Evolutionary conservation across 2,888 invertebrate genomes (phyloP), one percentile per base, ranked within the genome.

Genomic region (Pristionchus entomophagus): DNA sequence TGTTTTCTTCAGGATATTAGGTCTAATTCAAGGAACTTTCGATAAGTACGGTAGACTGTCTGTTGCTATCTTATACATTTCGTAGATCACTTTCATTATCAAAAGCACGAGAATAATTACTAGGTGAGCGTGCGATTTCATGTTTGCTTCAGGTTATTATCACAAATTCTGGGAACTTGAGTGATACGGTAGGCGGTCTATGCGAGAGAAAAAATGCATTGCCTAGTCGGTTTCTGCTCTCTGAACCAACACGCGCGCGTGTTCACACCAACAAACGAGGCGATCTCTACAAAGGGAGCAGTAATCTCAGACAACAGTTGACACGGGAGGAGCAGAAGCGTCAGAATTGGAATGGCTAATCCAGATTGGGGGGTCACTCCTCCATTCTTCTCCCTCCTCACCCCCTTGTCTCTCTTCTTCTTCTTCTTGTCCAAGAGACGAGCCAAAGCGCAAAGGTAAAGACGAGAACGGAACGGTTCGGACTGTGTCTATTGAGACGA

Each of bases 291-390:
- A 41, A 45, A 73, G 45, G n/a, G 56, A 73, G 45, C 14, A 41
- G 65, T 65, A 65, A 73, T 73, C 73, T 73, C 65, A 45, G 41
- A 73, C 73, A 73, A 73, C 73, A 73, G 73, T 73, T 73, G 73
- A 73, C 73, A 73, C 65, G 65, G n/a, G 59, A 45, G 73, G 14
- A 32, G 73, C 29, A 78, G 78, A 78, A 51, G 41, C 69, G 22
- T 45, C 51, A 35, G 32, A n/a, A 78, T 51, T 35, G 32, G 78
- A 26, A n/a, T 17, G 17, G 29, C 32, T 51, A 51, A 51, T 51
- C 51, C 78, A 14, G n/a, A n/a, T n/a, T n/a, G n/a, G 2, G 73
- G 73, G 41, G 73, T 51, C 78, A 49, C 32, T 45, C 32, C 32
- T 35, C 78, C 35, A 49, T 49, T 78, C 78, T 78, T 78, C 78